phyloP scores from a whole-genome alignment of 2,113 vertebrate genomes.

The Sisor rabdophorus region DNA sequence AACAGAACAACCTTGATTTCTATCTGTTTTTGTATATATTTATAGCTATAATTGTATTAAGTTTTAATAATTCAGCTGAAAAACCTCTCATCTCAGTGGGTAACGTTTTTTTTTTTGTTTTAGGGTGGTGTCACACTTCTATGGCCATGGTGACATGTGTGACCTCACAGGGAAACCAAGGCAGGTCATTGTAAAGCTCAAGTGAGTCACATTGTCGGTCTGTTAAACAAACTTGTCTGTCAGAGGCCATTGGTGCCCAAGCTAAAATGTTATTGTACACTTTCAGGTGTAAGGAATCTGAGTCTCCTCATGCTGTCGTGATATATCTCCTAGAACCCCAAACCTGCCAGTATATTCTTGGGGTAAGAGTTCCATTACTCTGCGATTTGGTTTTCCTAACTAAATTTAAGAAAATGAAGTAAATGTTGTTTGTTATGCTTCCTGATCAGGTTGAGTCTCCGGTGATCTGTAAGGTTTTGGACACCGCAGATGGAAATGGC shows the following conservation, averaged over 20 bases:
- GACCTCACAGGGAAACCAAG: conserved; percentile 93
- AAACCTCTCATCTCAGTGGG: too few species aligned
- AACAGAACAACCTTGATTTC: too few species aligned
- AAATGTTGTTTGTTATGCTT: not conserved
- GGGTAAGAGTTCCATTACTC: conserved; percentile 69
- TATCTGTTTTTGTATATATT: too few species aligned
- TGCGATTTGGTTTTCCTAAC: not conserved
- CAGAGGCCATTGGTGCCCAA: conserved; percentile 15
- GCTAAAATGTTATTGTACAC: conserved; percentile 19
- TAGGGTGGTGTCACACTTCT: conserved; percentile 96
- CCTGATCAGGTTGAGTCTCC: conserved; percentile 86
- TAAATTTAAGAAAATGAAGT: not conserved
- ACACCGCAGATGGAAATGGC: conserved; percentile 92
- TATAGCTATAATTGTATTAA: too few species aligned
- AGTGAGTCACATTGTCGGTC: conserved; percentile 86
- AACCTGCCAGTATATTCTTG: conserved; percentile 94
- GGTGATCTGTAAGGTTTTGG: conserved; percentile 94
- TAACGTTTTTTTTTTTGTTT: conserved; percentile 30
- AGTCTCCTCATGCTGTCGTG: conserved; percentile 97
- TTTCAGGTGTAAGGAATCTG: conserved; percentile 92
- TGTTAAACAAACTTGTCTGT: not conserved
- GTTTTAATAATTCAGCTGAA: too few species aligned
- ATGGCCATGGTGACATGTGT: conserved; percentile 92
- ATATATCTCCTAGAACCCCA: conserved; percentile 97
- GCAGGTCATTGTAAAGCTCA: conserved; percentile 96